A percentile compares a stretch with the other conserved stretches of the same genome.
phyloP scores from a whole-genome alignment of 2,113 vertebrate species.

The Halichoerus grypus region DNA sequence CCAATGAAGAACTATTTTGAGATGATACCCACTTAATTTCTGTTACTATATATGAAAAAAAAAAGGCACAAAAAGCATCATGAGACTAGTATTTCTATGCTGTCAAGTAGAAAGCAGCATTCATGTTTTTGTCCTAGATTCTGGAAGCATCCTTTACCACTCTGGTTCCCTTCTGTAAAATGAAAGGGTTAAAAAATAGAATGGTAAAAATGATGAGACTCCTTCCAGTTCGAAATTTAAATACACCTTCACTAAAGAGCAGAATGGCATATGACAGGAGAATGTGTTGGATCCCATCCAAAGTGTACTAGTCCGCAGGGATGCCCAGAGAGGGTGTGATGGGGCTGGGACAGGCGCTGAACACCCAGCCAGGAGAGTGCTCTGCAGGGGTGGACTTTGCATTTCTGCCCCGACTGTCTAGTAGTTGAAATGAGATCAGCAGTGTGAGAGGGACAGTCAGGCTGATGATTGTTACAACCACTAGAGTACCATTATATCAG shows the following conservation, averaged over 20 bases:
- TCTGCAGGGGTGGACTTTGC: neutral
- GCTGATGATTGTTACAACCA: neutral
- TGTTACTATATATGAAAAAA: neutral
- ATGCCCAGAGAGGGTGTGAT: neutral
- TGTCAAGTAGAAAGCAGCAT: neutral
- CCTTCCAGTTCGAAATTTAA: conserved; percentile 26
- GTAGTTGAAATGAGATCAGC: neutral
- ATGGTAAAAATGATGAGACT: conserved; percentile 24
- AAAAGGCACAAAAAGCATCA: neutral
- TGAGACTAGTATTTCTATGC: conserved; percentile 24
- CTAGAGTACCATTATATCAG: neutral
- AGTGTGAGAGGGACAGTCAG: neutral
- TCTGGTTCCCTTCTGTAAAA: neutral
- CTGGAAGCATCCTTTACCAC: neutral
- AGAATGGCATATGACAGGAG: neutral
- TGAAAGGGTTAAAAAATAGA: conserved; percentile 7
- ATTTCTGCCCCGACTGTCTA: neutral
- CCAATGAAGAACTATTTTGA: neutral
- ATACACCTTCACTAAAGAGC: neutral
- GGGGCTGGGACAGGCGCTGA: neutral
- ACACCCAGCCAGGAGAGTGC: neutral
- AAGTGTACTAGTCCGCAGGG: neutral
- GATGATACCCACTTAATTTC: neutral
- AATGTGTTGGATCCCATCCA: neutral
- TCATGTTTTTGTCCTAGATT: neutral